These are phyloP conservation scores for Oxyteleia sp. DNA, from an alignment of 2,888 invertebrate genomes.

Conservation along the genomic window DNA sequence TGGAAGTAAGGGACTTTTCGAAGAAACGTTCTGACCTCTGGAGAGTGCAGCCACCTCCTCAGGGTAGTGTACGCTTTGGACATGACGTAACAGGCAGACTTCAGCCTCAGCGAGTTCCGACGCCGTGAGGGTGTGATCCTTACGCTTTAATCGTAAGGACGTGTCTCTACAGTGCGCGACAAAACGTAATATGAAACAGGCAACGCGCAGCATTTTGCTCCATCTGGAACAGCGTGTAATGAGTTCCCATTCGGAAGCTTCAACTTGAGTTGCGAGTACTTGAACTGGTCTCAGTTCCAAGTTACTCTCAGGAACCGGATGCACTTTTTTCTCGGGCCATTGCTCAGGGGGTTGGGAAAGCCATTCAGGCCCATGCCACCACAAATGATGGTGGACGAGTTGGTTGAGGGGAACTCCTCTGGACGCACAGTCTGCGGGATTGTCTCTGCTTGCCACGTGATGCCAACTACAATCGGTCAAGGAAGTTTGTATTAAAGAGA, in stretches of 20 bases:
- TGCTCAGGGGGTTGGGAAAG: not conserved
- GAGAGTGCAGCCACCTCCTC: no score
- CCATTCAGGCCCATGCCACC: conserved; percentile 7
- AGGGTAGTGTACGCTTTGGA: no score
- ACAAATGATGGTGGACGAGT: not conserved
- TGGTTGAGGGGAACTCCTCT: not conserved
- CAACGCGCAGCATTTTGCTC: no score
- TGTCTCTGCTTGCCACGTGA: conserved; percentile 67
- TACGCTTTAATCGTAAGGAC: no score
- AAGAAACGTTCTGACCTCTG: no score
- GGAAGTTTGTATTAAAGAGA: conserved; percentile 78
- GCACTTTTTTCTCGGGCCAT: not conserved
- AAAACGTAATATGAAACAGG: no score
- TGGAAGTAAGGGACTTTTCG: conserved; percentile 14
- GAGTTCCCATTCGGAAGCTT: no score
- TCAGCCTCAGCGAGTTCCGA: no score
- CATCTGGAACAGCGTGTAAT: no score
- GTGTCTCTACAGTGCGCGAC: no score
- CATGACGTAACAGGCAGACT: no score
- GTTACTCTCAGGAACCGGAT: not conserved
- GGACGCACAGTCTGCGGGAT: not conserved
- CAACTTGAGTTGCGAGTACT: not conserved
- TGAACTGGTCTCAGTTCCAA: not conserved
- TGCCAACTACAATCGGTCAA: conserved; percentile 74
- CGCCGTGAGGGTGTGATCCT: no score